Percentiles rank a stretch among this genome's conserved stretches.
These are phyloP conservation scores for Sarcoramphus papa DNA, from an alignment of 2,797 vertebrate species.

Conservation along the genomic window DNA sequence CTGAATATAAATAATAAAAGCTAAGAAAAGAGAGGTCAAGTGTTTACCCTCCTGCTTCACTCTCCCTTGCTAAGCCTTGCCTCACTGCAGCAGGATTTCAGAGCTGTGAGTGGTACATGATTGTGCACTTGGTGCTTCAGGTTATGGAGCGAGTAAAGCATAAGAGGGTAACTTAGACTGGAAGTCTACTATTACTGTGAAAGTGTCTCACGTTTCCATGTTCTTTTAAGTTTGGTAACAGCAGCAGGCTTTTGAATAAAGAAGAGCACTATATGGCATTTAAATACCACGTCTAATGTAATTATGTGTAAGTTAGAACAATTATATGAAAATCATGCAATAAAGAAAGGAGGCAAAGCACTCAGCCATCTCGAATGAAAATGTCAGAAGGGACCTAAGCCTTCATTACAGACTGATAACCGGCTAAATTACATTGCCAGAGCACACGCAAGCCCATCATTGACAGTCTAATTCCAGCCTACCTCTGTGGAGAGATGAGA, in stretches of 20 bases:
- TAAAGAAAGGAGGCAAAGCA: not conserved
- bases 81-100: not conserved
- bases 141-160: not conserved
- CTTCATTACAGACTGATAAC: constrained; percentile 9
- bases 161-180: not conserved
- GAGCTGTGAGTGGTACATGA: not conserved
- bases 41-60: not conserved
- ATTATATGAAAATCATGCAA: not conserved
- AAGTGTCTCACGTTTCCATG: not conserved
- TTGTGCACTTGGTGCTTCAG: not conserved
- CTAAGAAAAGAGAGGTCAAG: not conserved
- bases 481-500: not conserved
- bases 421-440: not conserved
- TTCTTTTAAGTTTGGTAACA: not conserved
- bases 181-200: not conserved
- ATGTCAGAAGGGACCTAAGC: constrained; percentile 7
- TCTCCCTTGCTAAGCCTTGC: not conserved
- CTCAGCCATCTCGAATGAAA: not conserved
- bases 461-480: not conserved
- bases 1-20: not conserved
- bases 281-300: constrained; percentile 5
- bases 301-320: constrained; percentile 12
- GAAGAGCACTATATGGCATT: not conserved
- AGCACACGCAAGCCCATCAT: not conserved
- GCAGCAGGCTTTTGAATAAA: not conserved